Conservation (phyloP, 1,140 invertebrate species). For the Bombyx mandarina region DNA sequence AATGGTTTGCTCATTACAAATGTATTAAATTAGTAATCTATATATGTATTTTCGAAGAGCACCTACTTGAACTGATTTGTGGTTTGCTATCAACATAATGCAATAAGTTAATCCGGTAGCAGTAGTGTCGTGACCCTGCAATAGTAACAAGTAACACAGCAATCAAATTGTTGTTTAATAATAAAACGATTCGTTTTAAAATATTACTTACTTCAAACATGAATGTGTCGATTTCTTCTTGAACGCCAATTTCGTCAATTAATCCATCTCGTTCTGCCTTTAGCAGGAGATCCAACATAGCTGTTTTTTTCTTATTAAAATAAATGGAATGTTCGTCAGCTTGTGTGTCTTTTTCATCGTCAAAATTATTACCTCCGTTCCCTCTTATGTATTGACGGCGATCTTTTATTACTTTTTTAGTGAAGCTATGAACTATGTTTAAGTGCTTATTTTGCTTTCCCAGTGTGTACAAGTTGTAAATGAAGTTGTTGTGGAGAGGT, state of each 20-base stretch:
- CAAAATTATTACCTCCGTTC: conserved; percentile 4
- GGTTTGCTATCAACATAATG: conserved; percentile 35
- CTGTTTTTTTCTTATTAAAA: conserved; percentile 22
- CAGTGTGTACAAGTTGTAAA: too few species aligned
- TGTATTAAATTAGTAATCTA: too few species aligned
- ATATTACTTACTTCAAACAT: conserved; percentile 76
- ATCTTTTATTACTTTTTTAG: conserved; percentile 33
- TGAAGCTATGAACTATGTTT: conserved; percentile 27
- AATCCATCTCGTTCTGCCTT: conserved; percentile 24
- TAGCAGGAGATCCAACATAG: conserved; percentile 76
- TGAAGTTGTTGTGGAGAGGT: conserved; percentile 20
- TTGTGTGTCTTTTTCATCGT: conserved; percentile 32
- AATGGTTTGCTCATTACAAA: too few species aligned
- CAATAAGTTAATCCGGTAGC: conserved; percentile 25
- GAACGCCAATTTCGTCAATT: conserved; percentile 70
- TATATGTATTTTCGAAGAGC: too few species aligned
- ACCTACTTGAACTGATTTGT: conserved; percentile 21
- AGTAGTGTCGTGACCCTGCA: conserved; percentile 37
- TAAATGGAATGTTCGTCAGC: conserved; percentile 11
- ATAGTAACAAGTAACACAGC: conserved; percentile 4
- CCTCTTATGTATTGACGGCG: conserved; percentile 17
- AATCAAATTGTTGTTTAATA: not conserved
- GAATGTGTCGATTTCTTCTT: conserved; percentile 80
- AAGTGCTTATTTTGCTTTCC: too few species aligned
- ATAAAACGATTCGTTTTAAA: not conserved